Percentiles rank a stretch among this genome's conserved stretches.
Conservation (phyloP, 2,797 vertebrate species). For the Tadarida brasiliensis region DNA sequence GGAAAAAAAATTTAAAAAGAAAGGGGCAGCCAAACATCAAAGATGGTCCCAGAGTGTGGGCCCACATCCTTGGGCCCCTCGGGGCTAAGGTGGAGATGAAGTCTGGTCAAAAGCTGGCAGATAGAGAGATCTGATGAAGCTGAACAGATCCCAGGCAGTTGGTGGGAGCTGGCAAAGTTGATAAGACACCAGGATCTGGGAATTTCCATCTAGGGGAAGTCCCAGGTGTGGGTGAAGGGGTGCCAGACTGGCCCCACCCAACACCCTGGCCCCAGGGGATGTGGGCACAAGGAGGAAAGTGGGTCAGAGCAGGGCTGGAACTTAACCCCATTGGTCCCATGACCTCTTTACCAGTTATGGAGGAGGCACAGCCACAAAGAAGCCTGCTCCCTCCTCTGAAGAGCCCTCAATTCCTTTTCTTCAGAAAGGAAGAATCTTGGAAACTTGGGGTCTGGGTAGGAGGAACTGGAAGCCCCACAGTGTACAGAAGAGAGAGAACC, state of each 20-base stretch:
- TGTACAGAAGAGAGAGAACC: not conserved
- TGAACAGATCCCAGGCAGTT: slow-evolving; percentile 44
- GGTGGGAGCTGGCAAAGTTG: slow-evolving; percentile 68
- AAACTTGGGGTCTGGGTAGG: slow-evolving; percentile 8
- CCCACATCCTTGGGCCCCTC: not conserved
- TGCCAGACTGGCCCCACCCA: slow-evolving; percentile 76
- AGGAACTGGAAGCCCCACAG: slow-evolving; percentile 5
- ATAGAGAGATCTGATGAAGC: not conserved
- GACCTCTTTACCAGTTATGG: slow-evolving; percentile 53
- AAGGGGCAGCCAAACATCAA: slow-evolving; percentile 19
- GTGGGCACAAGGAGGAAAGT: slow-evolving; percentile 75
- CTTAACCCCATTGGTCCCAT: slow-evolving; percentile 72
- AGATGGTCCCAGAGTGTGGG: not conserved
- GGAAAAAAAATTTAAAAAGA: not conserved
- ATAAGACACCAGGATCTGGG: slow-evolving; percentile 70
- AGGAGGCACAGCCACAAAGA: not conserved
- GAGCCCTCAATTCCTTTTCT: not conserved
- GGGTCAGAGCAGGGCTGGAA: slow-evolving; percentile 75
- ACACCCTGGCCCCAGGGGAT: slow-evolving; percentile 72
- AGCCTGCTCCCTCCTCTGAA: not conserved
- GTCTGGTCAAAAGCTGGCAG: slow-evolving; percentile 23
- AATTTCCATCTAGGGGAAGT: slow-evolving; percentile 83
- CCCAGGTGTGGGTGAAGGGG: slow-evolving; percentile 69
- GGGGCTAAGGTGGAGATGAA: not conserved
- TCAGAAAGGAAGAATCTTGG: slow-evolving; percentile 6